Conservation (phyloP, 2,113 vertebrate genomes). For the Nothobranchius kuhntae region DNA sequence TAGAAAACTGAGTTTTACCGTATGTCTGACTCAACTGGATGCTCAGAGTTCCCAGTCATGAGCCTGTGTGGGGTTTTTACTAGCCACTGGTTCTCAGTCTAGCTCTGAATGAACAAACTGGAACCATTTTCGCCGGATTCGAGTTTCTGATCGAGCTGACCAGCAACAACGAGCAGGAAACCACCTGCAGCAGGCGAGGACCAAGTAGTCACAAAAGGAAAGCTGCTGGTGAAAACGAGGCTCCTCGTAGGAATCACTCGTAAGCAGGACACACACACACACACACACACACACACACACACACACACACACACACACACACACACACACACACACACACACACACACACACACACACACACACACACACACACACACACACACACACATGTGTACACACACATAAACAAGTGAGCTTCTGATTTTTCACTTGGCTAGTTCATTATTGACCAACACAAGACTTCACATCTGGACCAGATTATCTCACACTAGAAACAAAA, state of each 20-base stretch:
- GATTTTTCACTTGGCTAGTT: no score
- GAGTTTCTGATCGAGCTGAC: conserved; percentile 25
- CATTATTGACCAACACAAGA: no score
- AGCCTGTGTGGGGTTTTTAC: conserved; percentile 17
- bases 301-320: no score
- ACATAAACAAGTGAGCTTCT: no score
- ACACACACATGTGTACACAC: no score
- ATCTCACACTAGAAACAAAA: no score
- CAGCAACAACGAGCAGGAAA: conserved; percentile 46
- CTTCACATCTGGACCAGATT: no score
- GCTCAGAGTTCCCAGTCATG: conserved; percentile 19
- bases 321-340: no score
- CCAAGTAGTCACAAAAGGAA: conserved; percentile 40
- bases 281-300: no score
- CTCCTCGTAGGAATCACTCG: neutral
- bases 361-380: no score
- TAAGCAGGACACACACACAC: neutral
- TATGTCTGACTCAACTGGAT: neutral
- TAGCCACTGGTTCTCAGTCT: conserved; percentile 4
- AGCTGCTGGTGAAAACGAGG: conserved; percentile 40
- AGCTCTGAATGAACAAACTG: conserved; percentile 2
- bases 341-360: neutral
- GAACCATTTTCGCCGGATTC: conserved; percentile 37
- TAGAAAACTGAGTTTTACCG: conserved; percentile 16
- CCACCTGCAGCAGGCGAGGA: conserved; percentile 45